Conservation (phyloP, 2,113 vertebrate species). For the Pollimyrus isidori region DNA sequence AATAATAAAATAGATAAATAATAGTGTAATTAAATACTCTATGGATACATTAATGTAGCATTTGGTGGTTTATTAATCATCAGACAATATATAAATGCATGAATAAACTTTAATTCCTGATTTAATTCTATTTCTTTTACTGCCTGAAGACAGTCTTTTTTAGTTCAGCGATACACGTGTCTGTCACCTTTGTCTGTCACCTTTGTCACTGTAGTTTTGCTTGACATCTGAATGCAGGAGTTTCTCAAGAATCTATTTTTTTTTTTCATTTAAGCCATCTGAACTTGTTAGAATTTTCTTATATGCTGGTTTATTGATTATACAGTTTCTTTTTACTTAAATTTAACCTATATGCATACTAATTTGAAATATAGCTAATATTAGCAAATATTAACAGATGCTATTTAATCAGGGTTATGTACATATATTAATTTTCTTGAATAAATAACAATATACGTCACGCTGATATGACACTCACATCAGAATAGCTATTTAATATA, state of each 20-base stretch:
- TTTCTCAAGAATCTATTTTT: background rate
- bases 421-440: background rate
- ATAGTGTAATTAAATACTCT: background rate
- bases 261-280: background rate
- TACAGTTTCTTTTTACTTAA: background rate
- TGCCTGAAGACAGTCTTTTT: background rate
- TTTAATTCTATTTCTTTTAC: background rate
- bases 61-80: background rate
- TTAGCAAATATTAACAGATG: background rate
- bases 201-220: background rate
- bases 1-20: conserved; percentile 1
- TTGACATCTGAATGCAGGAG: background rate
- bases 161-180: background rate
- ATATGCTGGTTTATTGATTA: background rate
- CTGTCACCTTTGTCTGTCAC: background rate
- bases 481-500: background rate
- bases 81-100: background rate
- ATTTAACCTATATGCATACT: background rate
- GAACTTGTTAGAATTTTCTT: background rate
- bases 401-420: background rate
- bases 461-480: background rate
- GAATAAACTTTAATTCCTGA: background rate
- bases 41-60: background rate
- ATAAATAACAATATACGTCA: background rate
- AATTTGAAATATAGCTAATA: background rate